A percentile compares a stretch with the other conserved stretches of the same genome.
Conservation (phyloP, 2,797 vertebrate genomes). For the Threskiornis aethiopicus region DNA sequence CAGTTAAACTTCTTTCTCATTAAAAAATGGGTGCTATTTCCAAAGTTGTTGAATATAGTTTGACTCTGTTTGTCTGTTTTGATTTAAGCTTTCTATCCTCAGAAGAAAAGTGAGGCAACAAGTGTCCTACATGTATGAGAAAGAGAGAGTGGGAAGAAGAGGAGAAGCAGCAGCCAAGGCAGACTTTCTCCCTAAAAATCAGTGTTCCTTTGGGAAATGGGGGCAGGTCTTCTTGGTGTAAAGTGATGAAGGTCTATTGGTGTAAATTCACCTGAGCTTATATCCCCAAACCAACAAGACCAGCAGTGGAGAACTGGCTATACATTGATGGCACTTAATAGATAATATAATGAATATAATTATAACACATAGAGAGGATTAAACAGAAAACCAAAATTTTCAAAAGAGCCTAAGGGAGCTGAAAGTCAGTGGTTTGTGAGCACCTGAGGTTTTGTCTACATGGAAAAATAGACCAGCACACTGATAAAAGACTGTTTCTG, state of each 20-base stretch:
- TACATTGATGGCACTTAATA: background rate
- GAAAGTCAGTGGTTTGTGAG: background rate
- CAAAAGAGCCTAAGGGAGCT: background rate
- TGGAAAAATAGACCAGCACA: background rate
- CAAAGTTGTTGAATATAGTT: background rate
- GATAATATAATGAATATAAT: background rate
- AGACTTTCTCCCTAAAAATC: background rate
- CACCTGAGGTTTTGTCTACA: background rate
- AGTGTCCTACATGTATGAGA: background rate
- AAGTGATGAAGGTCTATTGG: background rate
- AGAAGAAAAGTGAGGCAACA: background rate
- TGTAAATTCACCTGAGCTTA: background rate
- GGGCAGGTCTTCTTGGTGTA: background rate
- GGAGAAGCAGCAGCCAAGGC: background rate
- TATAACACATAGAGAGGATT: background rate
- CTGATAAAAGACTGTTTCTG: background rate
- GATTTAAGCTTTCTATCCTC: background rate
- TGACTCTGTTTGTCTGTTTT: background rate
- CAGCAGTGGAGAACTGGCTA: background rate
- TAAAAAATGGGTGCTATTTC: background rate
- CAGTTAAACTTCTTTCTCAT: slow-evolving; percentile 49
- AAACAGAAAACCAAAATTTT: background rate
- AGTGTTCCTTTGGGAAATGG: background rate
- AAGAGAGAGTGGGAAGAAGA: background rate
- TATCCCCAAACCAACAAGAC: background rate